Evolutionary conservation across 2,113 vertebrate species (phyloP), one percentile per base, ranked within the genome.

Genomic region (Ranitomeya imitator): DNA sequence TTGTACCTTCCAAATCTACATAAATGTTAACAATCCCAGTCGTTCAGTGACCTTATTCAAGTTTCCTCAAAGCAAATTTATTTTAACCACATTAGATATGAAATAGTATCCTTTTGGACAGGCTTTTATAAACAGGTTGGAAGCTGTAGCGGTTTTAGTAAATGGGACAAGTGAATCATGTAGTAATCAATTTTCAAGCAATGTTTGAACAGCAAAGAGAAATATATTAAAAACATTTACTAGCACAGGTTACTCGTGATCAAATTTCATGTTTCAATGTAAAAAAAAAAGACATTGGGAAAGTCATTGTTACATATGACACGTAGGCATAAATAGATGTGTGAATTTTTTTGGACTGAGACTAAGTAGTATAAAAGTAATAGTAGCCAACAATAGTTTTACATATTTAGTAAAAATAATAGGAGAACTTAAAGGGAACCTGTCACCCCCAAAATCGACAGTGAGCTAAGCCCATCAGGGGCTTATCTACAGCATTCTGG

Each of bases 1-100:
- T 88, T 88, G 86, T 83, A 83, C 78, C 76, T 45, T 76, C 55
- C 21, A 88, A 63, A 83, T 88, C 31, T 71, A 82, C 61, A 83
- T 55, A 83, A 57, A 83, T 55, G 19, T 10, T 82, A 60, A 73
- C 61, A 67, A 59, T 73, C 37, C 52, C 8, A 52, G 45, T 21
- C 55, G 37, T 86, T 67, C 85, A 55, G 45, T 86, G 21, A 79
- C 61, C 61, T 67, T 78, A 63, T 77, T 18, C 26, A 52, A 59
- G 21, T 81, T 87, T 87, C 86, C 86, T 73, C 7, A 73, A 69
- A 65, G 55, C 54, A 59, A 80, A 59, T 67, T 67, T 63, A 51
- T 83, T 83, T 69, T 23, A 83, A 54, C 21, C 51, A 23, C 61
- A 67, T 67, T 69, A 65, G 60, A 69, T 54, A 52, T 69, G 26